Percentiles rank a stretch among this genome's conserved stretches.
phyloP scores from a whole-genome alignment of 1,140 invertebrate genomes.

The Mylabris phalerata region DNA sequence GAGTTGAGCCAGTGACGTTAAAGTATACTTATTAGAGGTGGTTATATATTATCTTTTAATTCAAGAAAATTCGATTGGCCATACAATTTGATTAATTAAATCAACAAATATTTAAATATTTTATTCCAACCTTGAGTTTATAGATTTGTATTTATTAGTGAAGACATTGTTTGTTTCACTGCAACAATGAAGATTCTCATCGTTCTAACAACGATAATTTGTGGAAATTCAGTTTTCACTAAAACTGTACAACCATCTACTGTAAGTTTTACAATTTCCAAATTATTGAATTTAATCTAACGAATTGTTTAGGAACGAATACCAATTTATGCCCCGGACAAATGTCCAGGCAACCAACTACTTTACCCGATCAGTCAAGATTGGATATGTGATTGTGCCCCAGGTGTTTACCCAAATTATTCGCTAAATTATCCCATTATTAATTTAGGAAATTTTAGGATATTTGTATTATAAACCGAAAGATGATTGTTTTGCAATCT shows the following conservation, averaged over 20 bases:
- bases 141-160: too few relatives aligned
- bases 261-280: conserved; percentile 11
- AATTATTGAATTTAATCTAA: conserved; percentile 9
- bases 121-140: too few relatives aligned
- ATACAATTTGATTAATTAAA: too few relatives aligned
- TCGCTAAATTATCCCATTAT: conserved; percentile 3
- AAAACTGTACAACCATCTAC: conserved; percentile 1
- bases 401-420: conserved; percentile 38
- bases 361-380: conserved; percentile 54
- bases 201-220: neutral
- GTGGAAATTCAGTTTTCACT: neutral
- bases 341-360: conserved; percentile 54
- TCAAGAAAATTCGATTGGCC: too few relatives aligned
- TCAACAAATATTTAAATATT: too few relatives aligned
- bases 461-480: conserved; percentile 54
- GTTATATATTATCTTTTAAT: too few relatives aligned
- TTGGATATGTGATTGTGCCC: conserved; percentile 62
- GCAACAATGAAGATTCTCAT: conserved; percentile 1
- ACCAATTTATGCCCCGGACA: conserved; percentile 49
- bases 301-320: conserved; percentile 43
- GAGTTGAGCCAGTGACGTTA: too few relatives aligned
- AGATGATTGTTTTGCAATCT: conserved; percentile 55
- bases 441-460: conserved; percentile 37
- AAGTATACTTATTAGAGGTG: too few relatives aligned
- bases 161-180: too few relatives aligned